Evolutionary conservation across 2,797 vertebrate species (phyloP).

Genomic region (Aratinga solstitialis): DNA sequence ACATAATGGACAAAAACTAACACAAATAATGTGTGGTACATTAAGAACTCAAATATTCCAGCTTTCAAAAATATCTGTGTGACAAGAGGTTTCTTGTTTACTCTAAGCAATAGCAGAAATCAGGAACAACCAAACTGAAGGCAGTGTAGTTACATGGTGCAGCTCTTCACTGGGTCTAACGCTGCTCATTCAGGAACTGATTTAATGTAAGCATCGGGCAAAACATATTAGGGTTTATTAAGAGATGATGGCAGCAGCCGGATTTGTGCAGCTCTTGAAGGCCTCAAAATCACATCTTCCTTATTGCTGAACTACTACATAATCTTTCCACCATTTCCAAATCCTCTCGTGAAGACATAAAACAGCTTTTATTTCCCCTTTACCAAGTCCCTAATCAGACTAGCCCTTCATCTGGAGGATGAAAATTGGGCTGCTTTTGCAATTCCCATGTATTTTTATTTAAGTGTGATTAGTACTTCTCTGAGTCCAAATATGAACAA

Average conservation of each 20-base stretch:
- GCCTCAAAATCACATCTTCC: neutral
- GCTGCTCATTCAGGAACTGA: neutral
- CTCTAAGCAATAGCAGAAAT: neutral
- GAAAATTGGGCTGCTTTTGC: conserved; percentile 6
- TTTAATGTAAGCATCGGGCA: neutral
- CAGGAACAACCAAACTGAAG: neutral
- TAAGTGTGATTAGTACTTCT: neutral
- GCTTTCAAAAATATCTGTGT: neutral
- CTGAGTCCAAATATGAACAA: neutral
- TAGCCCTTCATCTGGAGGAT: neutral
- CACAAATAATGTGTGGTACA: neutral
- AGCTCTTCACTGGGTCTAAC: neutral
- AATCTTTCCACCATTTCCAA: neutral
- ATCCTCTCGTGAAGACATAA: neutral
- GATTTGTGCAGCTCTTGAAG: neutral
- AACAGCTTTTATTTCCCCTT: conserved; percentile 14
- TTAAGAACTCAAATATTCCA: neutral
- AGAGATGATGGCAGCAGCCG: neutral
- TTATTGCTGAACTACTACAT: neutral
- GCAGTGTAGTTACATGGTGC: neutral
- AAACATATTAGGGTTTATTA: neutral
- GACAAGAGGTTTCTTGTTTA: neutral
- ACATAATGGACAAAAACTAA: neutral
- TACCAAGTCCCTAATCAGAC: conserved; percentile 1
- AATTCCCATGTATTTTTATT: neutral